Evolutionary conservation across 2,797 vertebrate genomes (phyloP), one percentile per base, ranked within the genome.

Genomic region (Chelidonichthys spinosus): DNA sequence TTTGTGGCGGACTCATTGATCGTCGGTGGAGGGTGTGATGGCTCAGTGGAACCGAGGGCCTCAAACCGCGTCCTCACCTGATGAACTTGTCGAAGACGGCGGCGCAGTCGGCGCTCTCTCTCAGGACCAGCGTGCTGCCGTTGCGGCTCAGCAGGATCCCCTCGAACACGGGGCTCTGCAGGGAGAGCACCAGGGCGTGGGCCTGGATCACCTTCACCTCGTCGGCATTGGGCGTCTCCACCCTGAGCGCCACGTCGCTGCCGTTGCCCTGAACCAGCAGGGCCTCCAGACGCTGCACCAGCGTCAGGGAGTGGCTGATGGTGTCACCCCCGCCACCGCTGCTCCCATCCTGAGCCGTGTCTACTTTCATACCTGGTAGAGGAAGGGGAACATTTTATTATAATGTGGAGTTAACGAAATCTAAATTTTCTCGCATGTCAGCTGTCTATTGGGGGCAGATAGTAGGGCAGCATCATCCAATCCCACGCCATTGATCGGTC

Each of bases 81-180:
- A 98, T 93, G 89, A 99, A 98, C 85, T 95, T 97, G 74, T 98
- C 96, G 0, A 98, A 98, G 84, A 97, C 95, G 0, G 92, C 86
- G 0, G 96, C 94, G 0, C 95, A 96, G 76, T 98, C 97, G 0
- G 95, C 71, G 0, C 87, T 93, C 89, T 98, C 97, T 0, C 55
- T 90, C 81, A 95, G 87, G 15, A 95, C 87, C 76, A 99, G 87
- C 3, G 80, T 56, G 14, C 92, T 82, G 14, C 92, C 50, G 0
- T 95, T 98, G 72, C 94, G 94, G 85, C 92, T 94, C 54, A 66
- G 89, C 89, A 99, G 90, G 84, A 97, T 91, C 72, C 92, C 95
- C 78, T 94, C 93, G 0, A 99, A 95, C 50, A 94, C 93, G 42
- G 93, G 78, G 10, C 97, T 99, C 90, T 98, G 97, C 79, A 99